A percentile compares a stretch with the other conserved stretches of the same genome.
These are phyloP conservation scores for Mareca strepera DNA, from an alignment of 2,797 vertebrate genomes.

Conservation along the genomic window DNA sequence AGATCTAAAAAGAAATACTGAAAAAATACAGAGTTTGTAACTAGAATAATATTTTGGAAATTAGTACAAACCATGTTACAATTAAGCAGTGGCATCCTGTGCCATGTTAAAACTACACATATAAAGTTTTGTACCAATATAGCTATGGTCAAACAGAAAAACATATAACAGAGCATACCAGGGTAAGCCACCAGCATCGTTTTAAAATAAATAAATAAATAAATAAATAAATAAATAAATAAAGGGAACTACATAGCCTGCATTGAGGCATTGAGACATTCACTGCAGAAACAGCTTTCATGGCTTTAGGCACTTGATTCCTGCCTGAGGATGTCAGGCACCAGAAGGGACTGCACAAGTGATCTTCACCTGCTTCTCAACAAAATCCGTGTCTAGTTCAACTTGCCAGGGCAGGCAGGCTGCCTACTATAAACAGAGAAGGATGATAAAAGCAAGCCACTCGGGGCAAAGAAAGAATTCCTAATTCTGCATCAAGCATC, in stretches of 20 bases:
- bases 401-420: not conserved
- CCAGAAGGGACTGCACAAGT: not conserved
- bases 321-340: not conserved
- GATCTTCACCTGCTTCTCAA: not conserved
- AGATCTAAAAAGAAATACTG: not conserved
- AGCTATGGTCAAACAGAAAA: not conserved
- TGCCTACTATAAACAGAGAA: not conserved
- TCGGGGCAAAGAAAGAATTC: rapidly evolving
- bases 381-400: not conserved
- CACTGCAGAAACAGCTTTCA: not conserved
- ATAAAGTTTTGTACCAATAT: not conserved
- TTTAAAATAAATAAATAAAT: too few species aligned
- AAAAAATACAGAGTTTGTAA: not conserved
- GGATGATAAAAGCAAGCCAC: not conserved
- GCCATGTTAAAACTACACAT: not conserved
- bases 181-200: not conserved
- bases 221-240: too few species aligned
- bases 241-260: not conserved
- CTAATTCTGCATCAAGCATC: not conserved
- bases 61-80: not conserved
- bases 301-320: not conserved
- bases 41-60: not conserved
- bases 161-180: too few species aligned
- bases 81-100: not conserved
- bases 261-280: not conserved